These are phyloP conservation scores for Anhinga rufa DNA, from an alignment of 2,113 vertebrate species.

Conservation along the genomic window DNA sequence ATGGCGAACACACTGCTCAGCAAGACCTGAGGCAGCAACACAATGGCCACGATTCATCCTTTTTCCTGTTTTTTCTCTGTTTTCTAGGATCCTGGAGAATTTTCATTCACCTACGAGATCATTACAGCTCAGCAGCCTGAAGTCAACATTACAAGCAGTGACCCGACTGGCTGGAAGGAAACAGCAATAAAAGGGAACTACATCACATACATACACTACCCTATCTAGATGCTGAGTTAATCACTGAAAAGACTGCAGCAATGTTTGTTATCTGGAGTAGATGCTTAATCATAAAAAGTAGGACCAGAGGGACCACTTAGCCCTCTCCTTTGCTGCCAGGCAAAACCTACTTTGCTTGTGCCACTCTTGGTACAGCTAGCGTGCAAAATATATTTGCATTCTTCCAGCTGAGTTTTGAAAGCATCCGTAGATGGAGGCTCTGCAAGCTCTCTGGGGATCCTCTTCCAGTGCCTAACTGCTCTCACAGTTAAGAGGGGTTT, in stretches of 20 bases:
- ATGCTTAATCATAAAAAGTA: neutral
- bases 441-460: neutral
- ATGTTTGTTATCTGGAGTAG: neutral
- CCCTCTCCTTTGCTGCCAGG: neutral
- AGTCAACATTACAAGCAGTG: neutral
- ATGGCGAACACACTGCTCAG: neutral
- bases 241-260: fast-evolving
- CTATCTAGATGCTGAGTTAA: fast-evolving
- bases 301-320: neutral
- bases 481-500: neutral
- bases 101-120: neutral
- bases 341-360: neutral
- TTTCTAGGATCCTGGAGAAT: neutral
- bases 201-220: neutral
- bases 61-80: neutral
- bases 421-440: fast-evolving
- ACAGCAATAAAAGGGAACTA: neutral
- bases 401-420: neutral
- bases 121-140: neutral
- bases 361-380: neutral
- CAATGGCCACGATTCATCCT: neutral
- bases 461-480: neutral
- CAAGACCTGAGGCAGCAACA: neutral
- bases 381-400: neutral
- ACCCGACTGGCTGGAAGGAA: neutral